Conservation (phyloP, 2,797 vertebrate species). For the Ctenochaetus hawaiiensis region DNA sequence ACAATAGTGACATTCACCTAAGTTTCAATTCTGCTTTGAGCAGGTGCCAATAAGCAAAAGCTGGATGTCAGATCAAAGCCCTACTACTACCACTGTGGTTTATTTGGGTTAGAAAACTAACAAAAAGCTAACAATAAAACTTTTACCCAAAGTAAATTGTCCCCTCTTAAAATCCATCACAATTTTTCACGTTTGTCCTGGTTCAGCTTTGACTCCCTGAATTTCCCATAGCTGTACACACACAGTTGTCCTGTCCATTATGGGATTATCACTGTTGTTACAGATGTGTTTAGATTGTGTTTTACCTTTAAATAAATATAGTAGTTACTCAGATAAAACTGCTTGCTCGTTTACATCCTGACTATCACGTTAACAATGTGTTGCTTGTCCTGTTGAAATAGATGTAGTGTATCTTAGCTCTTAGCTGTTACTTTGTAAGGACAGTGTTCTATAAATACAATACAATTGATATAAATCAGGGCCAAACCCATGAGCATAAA, state of each 20-base stretch:
- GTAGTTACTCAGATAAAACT: not conserved
- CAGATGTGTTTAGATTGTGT: not conserved
- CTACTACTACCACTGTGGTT: too few relatives aligned
- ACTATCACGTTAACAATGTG: not conserved
- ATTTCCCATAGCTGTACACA: not conserved
- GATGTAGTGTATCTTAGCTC: not conserved
- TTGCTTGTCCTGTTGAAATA: too few relatives aligned
- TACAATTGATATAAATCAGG: slow-evolving; percentile 2
- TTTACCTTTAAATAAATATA: not conserved
- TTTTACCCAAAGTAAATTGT: not conserved
- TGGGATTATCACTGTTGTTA: not conserved
- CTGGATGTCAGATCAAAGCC: too few relatives aligned
- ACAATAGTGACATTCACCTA: not conserved
- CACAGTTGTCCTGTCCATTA: not conserved
- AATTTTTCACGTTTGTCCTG: too few relatives aligned
- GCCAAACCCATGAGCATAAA: slow-evolving; percentile 3
- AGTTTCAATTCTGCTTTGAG: not conserved
- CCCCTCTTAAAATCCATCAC: too few relatives aligned
- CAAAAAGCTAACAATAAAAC: not conserved
- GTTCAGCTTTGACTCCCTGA: not conserved
- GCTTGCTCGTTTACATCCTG: not conserved
- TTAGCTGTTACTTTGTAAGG: not conserved
- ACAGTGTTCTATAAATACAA: not conserved
- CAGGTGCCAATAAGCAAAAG: not conserved
- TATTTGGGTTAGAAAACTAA: too few relatives aligned